Evolutionary conservation across 2,113 vertebrate genomes (phyloP).

Genomic region (Leuciscus idus): DNA sequence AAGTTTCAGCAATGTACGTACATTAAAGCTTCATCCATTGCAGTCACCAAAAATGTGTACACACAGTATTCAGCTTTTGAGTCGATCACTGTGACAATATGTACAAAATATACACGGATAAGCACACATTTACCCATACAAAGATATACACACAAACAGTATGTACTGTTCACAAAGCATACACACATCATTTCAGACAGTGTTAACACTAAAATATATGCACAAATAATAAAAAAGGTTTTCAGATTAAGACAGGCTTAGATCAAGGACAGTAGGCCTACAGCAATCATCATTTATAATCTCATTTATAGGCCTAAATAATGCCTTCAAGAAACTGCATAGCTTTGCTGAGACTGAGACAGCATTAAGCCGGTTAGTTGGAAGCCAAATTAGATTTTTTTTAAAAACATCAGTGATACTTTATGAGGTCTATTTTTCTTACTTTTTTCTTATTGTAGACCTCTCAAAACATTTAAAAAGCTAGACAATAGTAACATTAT

Average conservation of each 20-base stretch:
- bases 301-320: slow-evolving; percentile 32
- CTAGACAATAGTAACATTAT: neutral
- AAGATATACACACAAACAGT: slow-evolving; percentile 31
- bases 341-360: slow-evolving; percentile 50
- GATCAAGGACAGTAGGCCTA: neutral
- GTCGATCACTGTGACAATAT: slow-evolving; percentile 12
- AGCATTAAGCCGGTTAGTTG: slow-evolving; percentile 59
- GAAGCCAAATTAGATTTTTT: slow-evolving; percentile 45
- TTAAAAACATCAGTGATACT: slow-evolving; percentile 3
- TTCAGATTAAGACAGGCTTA: neutral
- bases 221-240: slow-evolving; percentile 18
- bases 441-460: neutral
- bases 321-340: slow-evolving; percentile 44
- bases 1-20: neutral
- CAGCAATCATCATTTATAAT: neutral
- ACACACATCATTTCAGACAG: slow-evolving; percentile 33
- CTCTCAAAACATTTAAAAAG: neutral
- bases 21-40: slow-evolving; percentile 19
- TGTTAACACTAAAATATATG: slow-evolving; percentile 28
- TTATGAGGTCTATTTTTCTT: neutral
- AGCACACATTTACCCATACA: slow-evolving; percentile 30
- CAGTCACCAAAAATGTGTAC: slow-evolving; percentile 14
- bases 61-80: slow-evolving; percentile 24
- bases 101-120: slow-evolving; percentile 49
- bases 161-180: slow-evolving; percentile 33